Evolutionary conservation across 1,140 invertebrate species (phyloP).

Genomic region (Hypothenemus hampei): DNA sequence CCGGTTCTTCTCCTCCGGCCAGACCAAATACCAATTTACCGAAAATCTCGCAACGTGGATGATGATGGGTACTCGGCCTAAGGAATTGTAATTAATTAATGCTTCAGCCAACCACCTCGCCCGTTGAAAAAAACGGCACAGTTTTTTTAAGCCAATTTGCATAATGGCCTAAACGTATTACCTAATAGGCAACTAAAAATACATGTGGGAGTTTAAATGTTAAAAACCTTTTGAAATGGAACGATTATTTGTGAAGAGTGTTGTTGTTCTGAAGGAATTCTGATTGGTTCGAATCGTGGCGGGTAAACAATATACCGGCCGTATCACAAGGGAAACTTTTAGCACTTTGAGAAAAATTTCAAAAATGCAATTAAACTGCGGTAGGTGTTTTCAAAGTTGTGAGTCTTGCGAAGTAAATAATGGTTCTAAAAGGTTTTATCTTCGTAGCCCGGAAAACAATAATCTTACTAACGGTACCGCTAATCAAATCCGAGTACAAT

Average conservation of each 20-base stretch:
- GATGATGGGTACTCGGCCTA: not conserved
- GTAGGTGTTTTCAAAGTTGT: not conserved
- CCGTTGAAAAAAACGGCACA: slow-evolving; percentile 7
- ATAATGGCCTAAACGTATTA: not conserved
- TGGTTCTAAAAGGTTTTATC: slow-evolving; percentile 7
- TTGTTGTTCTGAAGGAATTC: too few species aligned
- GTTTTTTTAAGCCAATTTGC: not conserved
- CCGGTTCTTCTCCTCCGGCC: slow-evolving; percentile 9
- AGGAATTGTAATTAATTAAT: slow-evolving; percentile 22
- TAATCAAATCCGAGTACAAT: slow-evolving; percentile 13
- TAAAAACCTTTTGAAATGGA: not conserved
- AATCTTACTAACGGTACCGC: slow-evolving; percentile 17
- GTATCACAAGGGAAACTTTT: too few species aligned
- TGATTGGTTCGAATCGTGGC: too few species aligned
- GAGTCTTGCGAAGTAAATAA: slow-evolving; percentile 1
- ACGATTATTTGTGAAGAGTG: too few species aligned
- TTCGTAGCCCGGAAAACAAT: slow-evolving; percentile 16
- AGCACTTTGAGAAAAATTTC: too few species aligned
- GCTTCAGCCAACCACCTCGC: slow-evolving; percentile 23
- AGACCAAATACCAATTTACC: slow-evolving; percentile 24
- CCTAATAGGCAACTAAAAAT: not conserved
- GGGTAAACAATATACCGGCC: too few species aligned
- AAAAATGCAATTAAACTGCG: too few species aligned
- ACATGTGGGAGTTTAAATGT: not conserved
- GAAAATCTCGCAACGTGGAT: slow-evolving; percentile 8